Base-by-base conservation (phyloP, 2,888 invertebrate genomes). In the Drosophila putrida region DNA sequence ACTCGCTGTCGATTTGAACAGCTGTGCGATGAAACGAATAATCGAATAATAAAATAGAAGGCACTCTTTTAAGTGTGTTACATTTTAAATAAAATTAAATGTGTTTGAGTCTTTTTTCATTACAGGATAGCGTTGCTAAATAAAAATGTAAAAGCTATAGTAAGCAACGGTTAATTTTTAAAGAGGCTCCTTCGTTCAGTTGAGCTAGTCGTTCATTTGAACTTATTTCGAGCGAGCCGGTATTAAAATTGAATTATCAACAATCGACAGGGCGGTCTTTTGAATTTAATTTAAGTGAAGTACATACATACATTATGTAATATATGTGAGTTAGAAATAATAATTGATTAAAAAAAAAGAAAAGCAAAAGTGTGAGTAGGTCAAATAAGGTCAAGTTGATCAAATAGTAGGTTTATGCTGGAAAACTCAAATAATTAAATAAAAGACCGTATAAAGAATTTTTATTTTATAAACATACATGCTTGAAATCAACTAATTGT, bases 211-310 rank as follows among this genome's bases (percentile, higher is more conserved):
- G 58, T 49, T 59, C 49, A 49, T 9, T 6, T n/a, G 31, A 58
- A 49, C 49, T 20, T 10, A n/a, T 25, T 49, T n/a, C 13, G 2
- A 10, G 4, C 15, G n/a, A n/a, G 1, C 8, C 38, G 46, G 46
- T 28, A 36, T 1, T 4, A 28, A 11, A 15, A 4, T 49, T 55
- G 27, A 36, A 0, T 0, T 54, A 49, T 57, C 53, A 41, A 2
- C 13, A 54, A 66, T 73, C 53, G 9, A 33, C 46, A 59, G 28
- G 11, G 66, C 74, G 68, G 58, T 15, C 11, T 13, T n/a, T 62
- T 68, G 25, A 53, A 51, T 59, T 9, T 1, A 6, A 20, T 28
- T 57, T 11, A 11, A 38, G 9, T 31, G 13, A 6, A 28, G 39
- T 2, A 27, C 0, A 9, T 6, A n/a, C n/a, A n/a, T n/a, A n/a